Percentiles rank a stretch among this genome's conserved stretches.
phyloP scores from a whole-genome alignment of 2,797 vertebrate genomes.

The Cynodonichthys magdalenae region DNA sequence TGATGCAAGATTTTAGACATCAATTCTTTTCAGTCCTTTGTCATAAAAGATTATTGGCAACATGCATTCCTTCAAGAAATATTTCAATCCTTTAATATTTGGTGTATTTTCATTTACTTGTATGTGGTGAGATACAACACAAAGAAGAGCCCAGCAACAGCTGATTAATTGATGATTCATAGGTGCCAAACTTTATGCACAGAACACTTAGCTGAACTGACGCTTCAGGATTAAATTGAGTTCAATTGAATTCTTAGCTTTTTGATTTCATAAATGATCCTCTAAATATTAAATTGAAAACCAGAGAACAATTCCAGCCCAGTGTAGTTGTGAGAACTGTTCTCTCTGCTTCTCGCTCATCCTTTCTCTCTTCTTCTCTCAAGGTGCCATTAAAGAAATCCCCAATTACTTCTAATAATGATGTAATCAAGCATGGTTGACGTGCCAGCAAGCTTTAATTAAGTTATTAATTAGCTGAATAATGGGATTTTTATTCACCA shows the following conservation, averaged over 20 bases:
- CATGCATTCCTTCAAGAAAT: too few relatives aligned
- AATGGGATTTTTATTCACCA: slow-evolving; percentile 79
- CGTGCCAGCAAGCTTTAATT: slow-evolving; percentile 80
- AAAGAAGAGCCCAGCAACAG: slow-evolving; percentile 4
- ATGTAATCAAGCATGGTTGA: slow-evolving; percentile 82
- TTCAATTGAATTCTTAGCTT: slow-evolving; percentile 25
- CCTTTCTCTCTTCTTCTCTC: slow-evolving; percentile 51
- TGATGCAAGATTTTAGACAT: too few relatives aligned
- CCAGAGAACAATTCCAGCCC: slow-evolving; percentile 20
- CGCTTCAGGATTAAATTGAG: slow-evolving; percentile 32
- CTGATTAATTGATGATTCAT: slow-evolving; percentile 35
- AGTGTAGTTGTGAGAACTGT: slow-evolving; percentile 1
- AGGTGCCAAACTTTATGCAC: slow-evolving; percentile 29
- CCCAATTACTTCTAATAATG: slow-evolving; percentile 83
- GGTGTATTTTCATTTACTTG: too few relatives aligned
- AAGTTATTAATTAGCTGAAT: slow-evolving; percentile 86
- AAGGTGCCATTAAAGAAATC: slow-evolving; percentile 83
- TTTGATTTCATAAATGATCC: slow-evolving; percentile 42
- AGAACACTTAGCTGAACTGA: slow-evolving; percentile 31
- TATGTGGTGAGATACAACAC: not conserved
- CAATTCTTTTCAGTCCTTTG: too few relatives aligned
- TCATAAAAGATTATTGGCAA: too few relatives aligned
- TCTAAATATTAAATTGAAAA: slow-evolving; percentile 40
- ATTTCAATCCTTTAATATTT: not conserved
- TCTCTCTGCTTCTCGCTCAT: slow-evolving; percentile 4